Percentiles rank a stretch among this genome's conserved stretches.
These are phyloP conservation scores for Stylophora pistillata DNA, from an alignment of 64 coral and sea anemone species.

Conservation along the genomic window DNA sequence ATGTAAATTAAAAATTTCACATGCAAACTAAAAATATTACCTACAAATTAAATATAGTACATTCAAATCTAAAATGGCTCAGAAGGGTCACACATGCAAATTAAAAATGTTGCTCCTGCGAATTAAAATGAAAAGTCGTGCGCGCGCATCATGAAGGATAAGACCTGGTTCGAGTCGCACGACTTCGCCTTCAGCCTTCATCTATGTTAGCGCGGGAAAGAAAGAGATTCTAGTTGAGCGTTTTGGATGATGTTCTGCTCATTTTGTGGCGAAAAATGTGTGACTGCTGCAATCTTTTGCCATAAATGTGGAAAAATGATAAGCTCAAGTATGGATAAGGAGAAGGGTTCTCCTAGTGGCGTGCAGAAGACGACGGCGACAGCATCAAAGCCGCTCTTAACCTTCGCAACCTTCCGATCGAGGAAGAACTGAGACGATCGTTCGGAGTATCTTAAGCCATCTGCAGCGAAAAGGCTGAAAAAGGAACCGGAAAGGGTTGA, in stretches of 20 bases:
- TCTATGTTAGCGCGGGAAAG: not conserved
- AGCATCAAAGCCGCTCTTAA: not conserved
- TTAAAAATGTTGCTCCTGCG: no score
- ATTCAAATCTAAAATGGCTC: no score
- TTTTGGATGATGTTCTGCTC: not conserved
- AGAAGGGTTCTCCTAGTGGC: constrained; percentile 30
- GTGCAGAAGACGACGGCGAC: not conserved
- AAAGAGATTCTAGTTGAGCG: not conserved
- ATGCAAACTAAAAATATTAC: no score
- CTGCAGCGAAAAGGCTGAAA: constrained; percentile 38
- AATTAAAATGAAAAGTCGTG: no score
- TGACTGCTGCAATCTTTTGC: no score
- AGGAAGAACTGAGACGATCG: constrained; percentile 44
- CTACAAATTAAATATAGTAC: no score
- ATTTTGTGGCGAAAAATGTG: no score
- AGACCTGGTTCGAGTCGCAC: not conserved
- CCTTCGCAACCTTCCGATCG: constrained; percentile 15
- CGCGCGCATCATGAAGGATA: no score
- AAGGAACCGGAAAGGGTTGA: constrained; percentile 20
- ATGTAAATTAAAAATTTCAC: no score
- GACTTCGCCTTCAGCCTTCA: not conserved
- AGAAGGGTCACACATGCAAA: no score
- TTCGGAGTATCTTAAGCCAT: constrained; percentile 42
- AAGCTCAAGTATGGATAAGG: constrained; percentile 27
- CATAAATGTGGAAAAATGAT: no score